A percentile compares a stretch with the other conserved stretches of the same genome.
Evolutionary conservation across 2,888 invertebrate species (phyloP).

Genomic region (Polydrusus pterygomalis): DNA sequence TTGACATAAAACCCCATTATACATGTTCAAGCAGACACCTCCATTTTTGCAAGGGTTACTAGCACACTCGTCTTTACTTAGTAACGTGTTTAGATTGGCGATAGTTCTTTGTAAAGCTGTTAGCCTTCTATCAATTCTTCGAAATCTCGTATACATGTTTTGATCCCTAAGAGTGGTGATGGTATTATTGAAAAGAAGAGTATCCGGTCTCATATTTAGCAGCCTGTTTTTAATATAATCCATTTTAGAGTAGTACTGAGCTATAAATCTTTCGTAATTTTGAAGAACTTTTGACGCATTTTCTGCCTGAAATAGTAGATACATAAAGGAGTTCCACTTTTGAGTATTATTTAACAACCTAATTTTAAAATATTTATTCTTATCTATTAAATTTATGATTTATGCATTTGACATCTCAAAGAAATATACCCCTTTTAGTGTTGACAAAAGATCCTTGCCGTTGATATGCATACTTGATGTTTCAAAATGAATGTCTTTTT

Average conservation of each 20-base stretch:
- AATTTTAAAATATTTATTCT: too few species aligned
- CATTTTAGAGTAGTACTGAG: conserved; percentile 61
- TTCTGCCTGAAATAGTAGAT: conserved; percentile 69
- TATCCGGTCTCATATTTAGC: not conserved
- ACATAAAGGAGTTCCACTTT: not conserved
- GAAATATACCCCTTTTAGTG: too few species aligned
- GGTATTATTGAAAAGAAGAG: conserved; percentile 20
- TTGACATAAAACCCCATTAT: conserved; percentile 82
- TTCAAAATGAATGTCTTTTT: too few species aligned
- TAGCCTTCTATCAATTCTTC: conserved; percentile 68
- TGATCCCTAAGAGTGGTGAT: conserved; percentile 28
- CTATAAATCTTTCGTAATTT: conserved; percentile 61
- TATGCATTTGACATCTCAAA: too few species aligned
- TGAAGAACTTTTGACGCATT: conserved; percentile 70
- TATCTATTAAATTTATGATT: not conserved
- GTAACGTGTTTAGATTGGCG: conserved; percentile 69
- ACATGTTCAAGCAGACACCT: conserved; percentile 85
- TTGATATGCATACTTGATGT: too few species aligned
- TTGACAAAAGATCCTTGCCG: conserved; percentile 75
- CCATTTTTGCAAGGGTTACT: conserved; percentile 89
- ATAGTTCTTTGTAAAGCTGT: conserved; percentile 70
- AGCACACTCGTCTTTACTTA: conserved; percentile 78
- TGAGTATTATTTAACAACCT: too few species aligned
- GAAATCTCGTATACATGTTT: conserved; percentile 36
- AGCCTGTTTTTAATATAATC: conserved; percentile 60